These are phyloP conservation scores for Sarcophaga carnaria DNA, from an alignment of 2,888 invertebrate genomes.

Conservation along the genomic window DNA sequence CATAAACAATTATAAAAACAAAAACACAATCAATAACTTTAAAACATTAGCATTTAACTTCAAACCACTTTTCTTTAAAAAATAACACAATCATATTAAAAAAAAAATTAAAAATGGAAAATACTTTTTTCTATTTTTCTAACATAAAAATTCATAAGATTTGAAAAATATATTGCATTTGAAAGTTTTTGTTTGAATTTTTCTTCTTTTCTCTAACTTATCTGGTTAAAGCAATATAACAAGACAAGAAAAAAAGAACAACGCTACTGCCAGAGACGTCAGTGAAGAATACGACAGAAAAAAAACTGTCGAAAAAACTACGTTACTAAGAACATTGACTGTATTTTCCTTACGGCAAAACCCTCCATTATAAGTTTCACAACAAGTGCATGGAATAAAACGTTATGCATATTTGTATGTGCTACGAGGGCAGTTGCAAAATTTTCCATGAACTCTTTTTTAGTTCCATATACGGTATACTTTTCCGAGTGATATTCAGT, in stretches of 20 bases:
- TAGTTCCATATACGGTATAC: too few species aligned
- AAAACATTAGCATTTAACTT: too few species aligned
- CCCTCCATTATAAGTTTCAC: constrained; percentile 1
- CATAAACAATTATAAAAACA: too few species aligned
- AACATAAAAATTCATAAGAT: constrained; percentile 59
- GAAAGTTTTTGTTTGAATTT: background rate
- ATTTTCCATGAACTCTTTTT: too few species aligned
- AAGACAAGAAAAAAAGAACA: too few species aligned
- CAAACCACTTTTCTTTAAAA: too few species aligned
- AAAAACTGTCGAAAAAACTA: background rate
- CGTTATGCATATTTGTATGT: background rate
- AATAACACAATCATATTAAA: too few species aligned
- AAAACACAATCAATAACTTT: too few species aligned
- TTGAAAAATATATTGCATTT: constrained; percentile 25
- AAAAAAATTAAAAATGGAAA: too few species aligned
- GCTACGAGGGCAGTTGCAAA: too few species aligned
- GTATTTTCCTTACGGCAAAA: background rate
- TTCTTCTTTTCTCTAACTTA: background rate
- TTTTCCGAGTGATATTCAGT: too few species aligned
- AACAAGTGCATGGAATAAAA: background rate
- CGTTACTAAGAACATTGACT: background rate
- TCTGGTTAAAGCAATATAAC: background rate
- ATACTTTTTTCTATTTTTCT: background rate
- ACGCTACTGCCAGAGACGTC: background rate
- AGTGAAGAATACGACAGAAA: background rate